These are phyloP conservation scores for Drosophila anceps DNA, from an alignment of 2,888 invertebrate genomes.

Conservation along the genomic window DNA sequence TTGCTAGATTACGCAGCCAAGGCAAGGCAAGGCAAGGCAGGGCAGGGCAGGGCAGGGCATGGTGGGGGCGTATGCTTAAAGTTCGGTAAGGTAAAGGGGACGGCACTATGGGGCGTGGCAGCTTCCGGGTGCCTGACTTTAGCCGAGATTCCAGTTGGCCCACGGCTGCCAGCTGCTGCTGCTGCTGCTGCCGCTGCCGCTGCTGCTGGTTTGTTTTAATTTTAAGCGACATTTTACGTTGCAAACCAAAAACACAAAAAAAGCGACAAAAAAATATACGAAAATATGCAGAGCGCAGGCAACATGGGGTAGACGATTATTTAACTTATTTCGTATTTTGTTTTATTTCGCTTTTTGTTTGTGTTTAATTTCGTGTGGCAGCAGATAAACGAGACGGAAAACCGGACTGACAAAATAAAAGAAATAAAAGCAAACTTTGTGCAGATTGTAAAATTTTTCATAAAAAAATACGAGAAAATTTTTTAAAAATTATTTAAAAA, in stretches of 20 bases:
- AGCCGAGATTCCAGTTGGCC: conserved; percentile 56
- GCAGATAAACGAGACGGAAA: conserved; percentile 52
- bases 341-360: conserved; percentile 21
- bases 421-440: conserved; percentile 6
- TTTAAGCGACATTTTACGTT: conserved; percentile 68
- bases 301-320: conserved; percentile 44
- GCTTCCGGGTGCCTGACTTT: conserved; percentile 68
- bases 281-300: conserved; percentile 48
- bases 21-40: no score
- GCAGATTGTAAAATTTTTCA: not conserved
- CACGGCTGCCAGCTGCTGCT: conserved; percentile 38
- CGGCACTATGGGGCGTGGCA: conserved; percentile 15
- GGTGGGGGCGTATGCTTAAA: conserved; percentile 15
- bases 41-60: no score
- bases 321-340: conserved; percentile 59
- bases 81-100: conserved; percentile 4
- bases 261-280: not conserved
- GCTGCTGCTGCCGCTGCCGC: conserved; percentile 21
- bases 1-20: conserved; percentile 64
- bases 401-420: not conserved
- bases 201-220: conserved; percentile 68
- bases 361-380: conserved; percentile 51
- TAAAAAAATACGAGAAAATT: not conserved
- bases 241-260: not conserved
- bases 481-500: not conserved